Percentiles rank a stretch among this genome's conserved stretches.
These are phyloP conservation scores for Arge pagana DNA, from an alignment of 2,888 invertebrate genomes.

Conservation along the genomic window DNA sequence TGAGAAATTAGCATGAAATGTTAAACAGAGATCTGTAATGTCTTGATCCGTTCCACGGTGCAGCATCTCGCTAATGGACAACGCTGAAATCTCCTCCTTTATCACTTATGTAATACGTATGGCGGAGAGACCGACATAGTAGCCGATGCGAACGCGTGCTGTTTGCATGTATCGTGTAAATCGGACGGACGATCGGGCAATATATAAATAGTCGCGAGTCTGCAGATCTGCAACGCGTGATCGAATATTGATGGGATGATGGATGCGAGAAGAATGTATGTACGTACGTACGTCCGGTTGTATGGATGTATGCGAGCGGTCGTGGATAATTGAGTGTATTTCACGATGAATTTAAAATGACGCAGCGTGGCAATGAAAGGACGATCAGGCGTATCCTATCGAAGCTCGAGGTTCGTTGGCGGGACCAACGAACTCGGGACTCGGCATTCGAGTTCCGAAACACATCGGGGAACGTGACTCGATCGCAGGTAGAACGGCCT, in stretches of 20 bases:
- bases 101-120: background rate
- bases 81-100: too few species aligned
- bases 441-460: constrained; percentile 7
- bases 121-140: too few species aligned
- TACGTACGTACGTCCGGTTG: background rate
- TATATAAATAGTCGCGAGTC: too few species aligned
- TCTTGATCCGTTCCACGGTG: constrained; percentile 7
- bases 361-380: too few species aligned
- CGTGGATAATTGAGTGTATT: constrained; percentile 19
- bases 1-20: constrained; percentile 8
- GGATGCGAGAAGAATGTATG: too few species aligned
- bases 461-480: constrained; percentile 27
- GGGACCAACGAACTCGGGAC: constrained; percentile 7
- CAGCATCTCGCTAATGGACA: background rate
- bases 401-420: constrained; percentile 2
- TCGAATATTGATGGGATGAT: too few species aligned
- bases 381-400: too few species aligned
- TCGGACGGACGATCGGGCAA: too few species aligned
- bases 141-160: too few species aligned
- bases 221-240: too few species aligned
- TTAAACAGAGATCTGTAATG: constrained; percentile 10
- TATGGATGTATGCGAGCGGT: background rate
- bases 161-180: too few species aligned
- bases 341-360: constrained; percentile 2
- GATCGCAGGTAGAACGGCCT: constrained; percentile 43